A percentile compares a stretch with the other conserved stretches of the same genome.
These are phyloP conservation scores for Dryocosmus kuriphilus DNA, from an alignment of 2,888 invertebrate species.

Conservation along the genomic window DNA sequence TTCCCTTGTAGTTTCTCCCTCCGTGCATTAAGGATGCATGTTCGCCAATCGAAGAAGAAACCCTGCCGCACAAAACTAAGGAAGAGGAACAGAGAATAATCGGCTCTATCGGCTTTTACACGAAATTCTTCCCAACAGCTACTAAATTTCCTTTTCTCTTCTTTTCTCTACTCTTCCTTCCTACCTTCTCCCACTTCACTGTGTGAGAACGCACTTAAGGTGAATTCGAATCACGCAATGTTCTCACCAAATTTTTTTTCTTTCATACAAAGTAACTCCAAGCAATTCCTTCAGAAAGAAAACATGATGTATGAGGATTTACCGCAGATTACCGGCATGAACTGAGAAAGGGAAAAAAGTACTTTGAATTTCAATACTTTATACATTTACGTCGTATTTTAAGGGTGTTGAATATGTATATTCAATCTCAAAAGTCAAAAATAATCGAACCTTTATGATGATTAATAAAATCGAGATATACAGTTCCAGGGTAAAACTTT, in stretches of 20 bases:
- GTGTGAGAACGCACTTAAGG: constrained; percentile 10
- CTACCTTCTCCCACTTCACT: not conserved
- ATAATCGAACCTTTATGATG: too few species aligned
- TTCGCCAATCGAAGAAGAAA: constrained; percentile 25
- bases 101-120: not conserved
- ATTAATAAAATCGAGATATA: too few species aligned
- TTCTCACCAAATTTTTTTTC: constrained; percentile 18
- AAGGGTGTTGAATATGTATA: too few species aligned
- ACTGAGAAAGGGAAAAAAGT: not conserved
- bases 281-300: not conserved
- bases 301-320: not conserved
- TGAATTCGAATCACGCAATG: constrained; percentile 24
- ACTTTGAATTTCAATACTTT: not conserved
- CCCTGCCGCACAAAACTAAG: not conserved
- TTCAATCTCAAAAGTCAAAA: too few species aligned
- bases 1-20: not conserved
- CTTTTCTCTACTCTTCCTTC: constrained; percentile 1
- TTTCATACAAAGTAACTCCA: not conserved
- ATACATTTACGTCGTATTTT: too few species aligned
- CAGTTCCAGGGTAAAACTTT: too few species aligned
- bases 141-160: not conserved
- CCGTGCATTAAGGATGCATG: constrained; percentile 8
- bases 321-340: not conserved
- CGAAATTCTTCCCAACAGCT: not conserved
- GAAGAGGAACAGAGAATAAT: not conserved